Evolutionary conservation across 2,113 vertebrate genomes (phyloP).

Genomic region (Poeciliopsis retropinna): DNA sequence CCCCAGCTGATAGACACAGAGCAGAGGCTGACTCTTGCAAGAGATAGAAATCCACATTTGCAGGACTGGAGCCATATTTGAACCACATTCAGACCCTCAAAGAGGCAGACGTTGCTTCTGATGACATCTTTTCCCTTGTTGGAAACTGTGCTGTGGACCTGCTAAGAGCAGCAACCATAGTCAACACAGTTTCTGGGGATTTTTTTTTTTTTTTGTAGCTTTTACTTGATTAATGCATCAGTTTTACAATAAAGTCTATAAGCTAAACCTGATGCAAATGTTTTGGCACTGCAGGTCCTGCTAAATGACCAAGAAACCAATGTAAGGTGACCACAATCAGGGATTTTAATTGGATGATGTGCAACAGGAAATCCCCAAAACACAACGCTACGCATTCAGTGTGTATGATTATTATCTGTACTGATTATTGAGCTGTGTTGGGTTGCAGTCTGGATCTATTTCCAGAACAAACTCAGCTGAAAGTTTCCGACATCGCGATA

Average conservation of each 20-base stretch:
- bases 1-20: slow-evolving; percentile 32
- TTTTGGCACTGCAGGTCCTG: neutral
- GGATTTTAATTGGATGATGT: neutral
- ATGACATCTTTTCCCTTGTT: neutral
- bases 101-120: neutral
- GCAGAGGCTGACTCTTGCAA: neutral
- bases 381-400: neutral
- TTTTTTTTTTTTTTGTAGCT: too few species aligned
- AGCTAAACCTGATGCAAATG: neutral
- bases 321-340: neutral
- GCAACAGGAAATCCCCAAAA: neutral
- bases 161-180: slow-evolving; percentile 1
- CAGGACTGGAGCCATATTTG: neutral
- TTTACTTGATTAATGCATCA: too few species aligned
- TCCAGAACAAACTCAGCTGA: neutral
- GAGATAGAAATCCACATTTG: neutral
- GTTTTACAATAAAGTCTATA: neutral
- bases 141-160: neutral
- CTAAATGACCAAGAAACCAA: neutral
- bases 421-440: neutral
- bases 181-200: neutral
- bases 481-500: neutral
- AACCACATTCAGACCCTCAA: neutral
- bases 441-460: neutral
- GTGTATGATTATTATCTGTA: neutral